Evolutionary conservation across 2,888 invertebrate species (phyloP).

Genomic region (Stenodema calcarata): DNA sequence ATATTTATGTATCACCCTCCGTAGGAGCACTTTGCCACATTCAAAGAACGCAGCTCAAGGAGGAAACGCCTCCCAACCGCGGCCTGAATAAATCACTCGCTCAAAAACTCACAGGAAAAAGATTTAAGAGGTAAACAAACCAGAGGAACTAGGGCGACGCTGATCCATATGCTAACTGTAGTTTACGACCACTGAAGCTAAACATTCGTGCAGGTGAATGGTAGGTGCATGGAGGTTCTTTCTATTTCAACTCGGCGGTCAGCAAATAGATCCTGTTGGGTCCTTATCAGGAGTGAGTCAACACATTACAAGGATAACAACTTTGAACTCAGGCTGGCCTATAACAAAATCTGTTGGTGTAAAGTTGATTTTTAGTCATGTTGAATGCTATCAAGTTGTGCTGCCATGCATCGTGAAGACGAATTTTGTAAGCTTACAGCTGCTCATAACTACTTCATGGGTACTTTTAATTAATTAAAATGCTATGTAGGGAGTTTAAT

Average conservation of each 20-base stretch:
- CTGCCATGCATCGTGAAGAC: too few relatives aligned
- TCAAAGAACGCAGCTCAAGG: neutral
- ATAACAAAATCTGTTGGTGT: too few relatives aligned
- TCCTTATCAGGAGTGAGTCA: neutral
- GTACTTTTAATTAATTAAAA: too few relatives aligned
- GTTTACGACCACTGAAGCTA: slow-evolving; percentile 10
- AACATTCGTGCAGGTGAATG: slow-evolving; percentile 2
- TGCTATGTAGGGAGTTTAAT: too few relatives aligned
- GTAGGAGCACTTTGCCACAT: neutral
- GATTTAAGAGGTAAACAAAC: slow-evolving; percentile 9
- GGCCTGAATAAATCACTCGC: neutral
- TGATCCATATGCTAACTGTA: slow-evolving; percentile 27
- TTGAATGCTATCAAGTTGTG: too few relatives aligned
- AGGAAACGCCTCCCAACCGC: neutral
- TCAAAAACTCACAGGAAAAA: neutral
- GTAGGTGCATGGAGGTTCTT: neutral
- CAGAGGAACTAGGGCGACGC: neutral
- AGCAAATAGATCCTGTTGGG: neutral
- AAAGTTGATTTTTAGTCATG: too few relatives aligned
- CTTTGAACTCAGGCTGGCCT: too few relatives aligned
- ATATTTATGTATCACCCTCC: too few relatives aligned
- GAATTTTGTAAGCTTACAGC: too few relatives aligned
- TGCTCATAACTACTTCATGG: too few relatives aligned
- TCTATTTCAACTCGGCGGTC: neutral
- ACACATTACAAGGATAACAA: too few relatives aligned